Percentiles rank a stretch among this genome's conserved stretches.
Conservation (phyloP, 2,888 invertebrate genomes). For the Phlogophora meticulosa region DNA sequence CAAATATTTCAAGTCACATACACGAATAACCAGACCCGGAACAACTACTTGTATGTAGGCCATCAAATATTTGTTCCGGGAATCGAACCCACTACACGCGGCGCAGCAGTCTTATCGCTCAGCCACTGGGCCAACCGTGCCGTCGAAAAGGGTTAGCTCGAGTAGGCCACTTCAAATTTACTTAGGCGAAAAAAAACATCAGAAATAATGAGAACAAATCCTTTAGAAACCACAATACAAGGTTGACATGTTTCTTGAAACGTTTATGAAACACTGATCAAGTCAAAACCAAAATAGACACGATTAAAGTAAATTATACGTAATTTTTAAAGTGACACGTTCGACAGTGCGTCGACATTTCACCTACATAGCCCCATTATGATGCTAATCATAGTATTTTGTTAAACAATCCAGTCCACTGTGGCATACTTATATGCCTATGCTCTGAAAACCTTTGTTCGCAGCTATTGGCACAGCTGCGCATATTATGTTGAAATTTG, state of each 20-base stretch:
- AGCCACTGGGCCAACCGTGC: no score
- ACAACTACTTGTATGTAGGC: no score
- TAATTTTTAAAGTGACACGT: constrained; percentile 15
- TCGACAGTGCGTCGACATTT: constrained; percentile 48
- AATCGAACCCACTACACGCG: no score
- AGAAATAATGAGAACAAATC: no score
- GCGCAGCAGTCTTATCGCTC: no score
- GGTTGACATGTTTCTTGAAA: neutral
- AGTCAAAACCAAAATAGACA: neutral
- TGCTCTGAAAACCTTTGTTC: constrained; percentile 58
- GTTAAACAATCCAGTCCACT: constrained; percentile 41
- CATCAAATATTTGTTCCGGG: no score
- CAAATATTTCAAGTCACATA: no score
- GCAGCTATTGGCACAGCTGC: constrained; percentile 58
- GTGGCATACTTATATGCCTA: constrained; percentile 43
- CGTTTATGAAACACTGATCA: neutral
- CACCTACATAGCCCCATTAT: constrained; percentile 54
- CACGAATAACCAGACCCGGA: no score
- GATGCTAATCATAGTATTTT: constrained; percentile 63
- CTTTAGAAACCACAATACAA: no score
- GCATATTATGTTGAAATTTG: constrained; percentile 47
- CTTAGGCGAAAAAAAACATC: no score
- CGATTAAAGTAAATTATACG: neutral
- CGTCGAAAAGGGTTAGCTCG: no score
- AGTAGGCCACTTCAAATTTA: no score